These are phyloP conservation scores for Benitochromis conjunctus DNA, from an alignment of 2,113 vertebrate genomes.

Conservation along the genomic window DNA sequence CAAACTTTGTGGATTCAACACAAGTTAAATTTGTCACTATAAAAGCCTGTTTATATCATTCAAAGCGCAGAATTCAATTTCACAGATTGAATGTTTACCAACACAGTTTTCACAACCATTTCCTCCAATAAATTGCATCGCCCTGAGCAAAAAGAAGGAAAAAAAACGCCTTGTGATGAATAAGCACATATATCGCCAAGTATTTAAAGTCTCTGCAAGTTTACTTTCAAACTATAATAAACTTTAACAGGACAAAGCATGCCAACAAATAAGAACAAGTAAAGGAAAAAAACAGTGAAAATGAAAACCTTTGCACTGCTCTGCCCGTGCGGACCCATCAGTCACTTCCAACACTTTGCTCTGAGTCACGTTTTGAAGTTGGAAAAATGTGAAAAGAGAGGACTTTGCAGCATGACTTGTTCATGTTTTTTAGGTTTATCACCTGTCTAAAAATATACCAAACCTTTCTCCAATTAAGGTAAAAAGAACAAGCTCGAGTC, in stretches of 20 bases:
- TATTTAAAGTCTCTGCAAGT: not conserved
- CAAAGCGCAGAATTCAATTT: not conserved
- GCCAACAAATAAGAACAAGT: not conserved
- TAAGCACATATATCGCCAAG: not conserved
- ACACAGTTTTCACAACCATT: not conserved
- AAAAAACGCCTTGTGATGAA: not conserved
- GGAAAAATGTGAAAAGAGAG: not conserved
- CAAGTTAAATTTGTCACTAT: not conserved
- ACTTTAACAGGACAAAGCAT: not conserved
- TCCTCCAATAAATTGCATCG: not conserved
- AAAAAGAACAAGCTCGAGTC: not conserved
- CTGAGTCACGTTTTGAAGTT: not conserved
- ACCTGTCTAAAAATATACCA: constrained; percentile 29
- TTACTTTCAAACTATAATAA: not conserved
- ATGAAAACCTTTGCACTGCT: not conserved
- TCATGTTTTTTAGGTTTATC: not conserved
- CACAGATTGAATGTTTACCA: not conserved
- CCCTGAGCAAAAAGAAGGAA: rapidly evolving
- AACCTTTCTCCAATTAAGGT: constrained; percentile 15
- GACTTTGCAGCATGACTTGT: not conserved
- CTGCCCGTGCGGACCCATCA: not conserved
- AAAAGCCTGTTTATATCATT: not conserved
- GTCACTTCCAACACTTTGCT: not conserved
- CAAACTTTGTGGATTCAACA: not conserved
- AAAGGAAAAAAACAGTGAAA: not conserved